Evolutionary conservation across 2,113 vertebrate species (phyloP).

Genomic region (Tyrannus savana): DNA sequence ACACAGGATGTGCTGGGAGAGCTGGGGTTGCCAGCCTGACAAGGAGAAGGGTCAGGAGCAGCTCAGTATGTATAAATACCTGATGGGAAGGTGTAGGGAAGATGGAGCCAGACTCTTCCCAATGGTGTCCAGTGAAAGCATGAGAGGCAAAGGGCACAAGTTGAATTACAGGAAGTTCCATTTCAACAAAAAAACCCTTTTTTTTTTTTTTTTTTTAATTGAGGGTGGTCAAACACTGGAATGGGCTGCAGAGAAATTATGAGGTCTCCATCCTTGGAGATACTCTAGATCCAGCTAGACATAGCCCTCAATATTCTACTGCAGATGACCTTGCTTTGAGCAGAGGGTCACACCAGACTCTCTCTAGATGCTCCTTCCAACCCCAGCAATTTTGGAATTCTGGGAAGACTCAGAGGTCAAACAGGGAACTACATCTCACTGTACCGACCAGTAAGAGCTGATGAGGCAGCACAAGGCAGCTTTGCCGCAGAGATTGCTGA

Average conservation of each 20-base stretch:
- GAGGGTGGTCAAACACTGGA: neutral
- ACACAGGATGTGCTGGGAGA: neutral
- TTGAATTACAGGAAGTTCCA: neutral
- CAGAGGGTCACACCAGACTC: neutral
- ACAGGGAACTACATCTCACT: neutral
- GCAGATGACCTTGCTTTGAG: neutral
- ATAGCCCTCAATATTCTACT: neutral
- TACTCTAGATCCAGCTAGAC: neutral
- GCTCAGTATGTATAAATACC: neutral
- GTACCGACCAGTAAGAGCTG: neutral
- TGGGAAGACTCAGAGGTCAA: neutral
- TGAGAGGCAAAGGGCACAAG: neutral
- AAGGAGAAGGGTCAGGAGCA: neutral
- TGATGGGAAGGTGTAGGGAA: neutral
- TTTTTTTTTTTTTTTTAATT: neutral
- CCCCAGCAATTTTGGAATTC: neutral
- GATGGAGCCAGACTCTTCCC: neutral
- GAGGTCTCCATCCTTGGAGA: neutral
- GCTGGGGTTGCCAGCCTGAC: neutral
- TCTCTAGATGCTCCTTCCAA: neutral
- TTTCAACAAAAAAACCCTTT: neutral
- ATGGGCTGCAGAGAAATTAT: neutral
- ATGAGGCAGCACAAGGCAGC: neutral
- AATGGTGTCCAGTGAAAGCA: slow-evolving; percentile 9
- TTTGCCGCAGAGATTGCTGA: neutral